Percentiles rank a stretch among this genome's conserved stretches.
phyloP scores from a whole-genome alignment of 1,140 invertebrate genomes.

The Drosophila mauritiana region DNA sequence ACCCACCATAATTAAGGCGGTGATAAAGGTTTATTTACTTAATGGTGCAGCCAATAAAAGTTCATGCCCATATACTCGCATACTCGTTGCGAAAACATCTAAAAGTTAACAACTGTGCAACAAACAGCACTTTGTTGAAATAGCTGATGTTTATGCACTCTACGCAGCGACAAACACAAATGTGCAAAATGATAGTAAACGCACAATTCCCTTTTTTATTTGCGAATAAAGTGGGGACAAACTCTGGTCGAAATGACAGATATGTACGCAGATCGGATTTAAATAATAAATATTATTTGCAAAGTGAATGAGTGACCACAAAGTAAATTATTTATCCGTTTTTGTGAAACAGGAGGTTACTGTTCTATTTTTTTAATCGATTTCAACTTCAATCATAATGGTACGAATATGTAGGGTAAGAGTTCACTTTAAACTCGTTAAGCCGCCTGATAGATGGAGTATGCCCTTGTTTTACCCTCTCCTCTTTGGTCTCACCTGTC shows the following conservation, averaged over 20 bases:
- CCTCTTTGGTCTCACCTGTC: neutral
- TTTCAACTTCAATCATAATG: neutral
- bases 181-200: conserved; percentile 4
- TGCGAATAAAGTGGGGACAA: neutral
- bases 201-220: neutral
- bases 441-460: neutral
- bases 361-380: neutral
- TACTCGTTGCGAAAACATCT: conserved; percentile 1
- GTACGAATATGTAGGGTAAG: neutral
- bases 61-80: neutral
- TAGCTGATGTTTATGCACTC: conserved; percentile 1
- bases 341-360: neutral
- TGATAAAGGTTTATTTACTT: conserved; percentile 22
- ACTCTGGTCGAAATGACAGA: neutral
- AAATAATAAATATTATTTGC: neutral
- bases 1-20: conserved; percentile 8
- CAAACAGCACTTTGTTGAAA: conserved; percentile 17
- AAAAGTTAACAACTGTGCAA: conserved; percentile 14
- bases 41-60: conserved; percentile 14
- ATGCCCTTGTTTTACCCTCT: conserved; percentile 7
- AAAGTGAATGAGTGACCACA: neutral
- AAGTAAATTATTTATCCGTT: neutral
- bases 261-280: neutral
- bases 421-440: neutral
- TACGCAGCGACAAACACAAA: neutral